Evolutionary conservation across 2,888 invertebrate species (phyloP), one percentile per base, ranked within the genome.

Genomic region (Lypha dubia): DNA sequence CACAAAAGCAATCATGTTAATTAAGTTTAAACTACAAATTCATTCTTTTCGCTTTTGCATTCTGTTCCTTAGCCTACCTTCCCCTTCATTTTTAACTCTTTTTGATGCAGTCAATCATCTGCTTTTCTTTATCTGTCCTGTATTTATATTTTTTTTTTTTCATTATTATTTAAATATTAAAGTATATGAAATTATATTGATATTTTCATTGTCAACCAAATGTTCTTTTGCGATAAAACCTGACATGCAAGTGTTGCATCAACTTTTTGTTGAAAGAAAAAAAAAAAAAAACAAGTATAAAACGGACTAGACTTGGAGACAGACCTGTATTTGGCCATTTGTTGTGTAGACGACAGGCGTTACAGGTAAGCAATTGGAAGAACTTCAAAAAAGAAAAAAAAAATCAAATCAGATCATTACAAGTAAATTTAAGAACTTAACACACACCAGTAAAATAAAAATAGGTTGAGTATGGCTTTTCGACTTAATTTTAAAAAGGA

Each of bases 151-250:
- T 53, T 44, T 41, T 60, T 24, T n/a, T 51, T 74, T 51, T 4
- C 53, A 38, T 32, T 38, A 22, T 22, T n/a, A n/a, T n/a, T n/a
- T n/a, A n/a, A n/a, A n/a, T n/a, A n/a, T n/a, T n/a, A n/a, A n/a
- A n/a, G 28, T 28, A 28, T 28, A 38, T 9, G 20, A 44, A 63
- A 63, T 35, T 62, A n/a, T 28, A 53, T 58, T 68, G 49, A 67
- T 49, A 67, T 60, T 73, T 73, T 73, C 58, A 73, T 41, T 73
- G 73, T 67, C 79, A 80, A 38, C 73, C 28, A 60, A 80, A 80
- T 67, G 65, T 80, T 73, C 13, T 58, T 13, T 44, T 73, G 41
- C 15, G 44, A 49, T 28, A 46, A n/a, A 74, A 80, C 65, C 51
- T 60, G 79, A 51, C 46, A 65, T 28, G 60, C 79, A 73, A 79